Evolutionary conservation across 2,113 vertebrate species (phyloP).

Genomic region (Cyprinodon variegatus): DNA sequence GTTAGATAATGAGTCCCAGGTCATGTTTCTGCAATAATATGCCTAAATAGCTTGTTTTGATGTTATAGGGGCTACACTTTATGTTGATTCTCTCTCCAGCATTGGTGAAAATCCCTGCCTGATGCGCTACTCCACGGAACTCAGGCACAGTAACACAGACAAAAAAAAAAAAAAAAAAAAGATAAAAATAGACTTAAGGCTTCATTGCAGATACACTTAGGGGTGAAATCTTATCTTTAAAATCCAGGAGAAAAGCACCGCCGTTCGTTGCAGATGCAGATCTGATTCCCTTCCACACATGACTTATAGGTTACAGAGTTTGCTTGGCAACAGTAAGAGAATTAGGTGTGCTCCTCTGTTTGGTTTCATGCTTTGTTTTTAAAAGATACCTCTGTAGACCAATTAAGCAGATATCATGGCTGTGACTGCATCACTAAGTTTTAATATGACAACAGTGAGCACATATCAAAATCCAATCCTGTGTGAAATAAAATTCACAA

Average conservation of each 20-base stretch:
- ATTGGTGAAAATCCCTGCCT: conserved; percentile 14
- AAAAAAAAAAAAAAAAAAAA: background rate
- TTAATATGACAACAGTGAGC: conserved; percentile 30
- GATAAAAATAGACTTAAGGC: background rate
- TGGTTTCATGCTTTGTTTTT: conserved; percentile 21
- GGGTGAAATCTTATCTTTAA: conserved; percentile 20
- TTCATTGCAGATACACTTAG: conserved; percentile 3
- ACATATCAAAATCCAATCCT: background rate
- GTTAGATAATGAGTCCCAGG: conserved; percentile 45
- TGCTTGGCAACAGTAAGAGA: background rate
- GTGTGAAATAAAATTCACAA: conserved; percentile 4
- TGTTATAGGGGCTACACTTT: conserved; percentile 22
- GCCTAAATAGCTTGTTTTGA: background rate
- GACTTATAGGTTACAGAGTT: background rate
- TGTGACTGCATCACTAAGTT: conserved; percentile 43
- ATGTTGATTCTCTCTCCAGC: conserved; percentile 17
- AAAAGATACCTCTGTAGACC: conserved; percentile 35
- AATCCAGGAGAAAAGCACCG: background rate
- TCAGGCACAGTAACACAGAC: background rate
- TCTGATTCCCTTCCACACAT: conserved; percentile 12
- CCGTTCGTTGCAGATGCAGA: background rate
- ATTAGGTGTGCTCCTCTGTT: conserved; percentile 1
- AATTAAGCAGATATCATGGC: conserved; percentile 35
- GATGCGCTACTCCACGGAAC: conserved; percentile 10
- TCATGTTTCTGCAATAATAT: conserved; percentile 24